phyloP scores from a whole-genome alignment of 2,113 vertebrate genomes.

The Rhinopomastus cyanomelas region DNA sequence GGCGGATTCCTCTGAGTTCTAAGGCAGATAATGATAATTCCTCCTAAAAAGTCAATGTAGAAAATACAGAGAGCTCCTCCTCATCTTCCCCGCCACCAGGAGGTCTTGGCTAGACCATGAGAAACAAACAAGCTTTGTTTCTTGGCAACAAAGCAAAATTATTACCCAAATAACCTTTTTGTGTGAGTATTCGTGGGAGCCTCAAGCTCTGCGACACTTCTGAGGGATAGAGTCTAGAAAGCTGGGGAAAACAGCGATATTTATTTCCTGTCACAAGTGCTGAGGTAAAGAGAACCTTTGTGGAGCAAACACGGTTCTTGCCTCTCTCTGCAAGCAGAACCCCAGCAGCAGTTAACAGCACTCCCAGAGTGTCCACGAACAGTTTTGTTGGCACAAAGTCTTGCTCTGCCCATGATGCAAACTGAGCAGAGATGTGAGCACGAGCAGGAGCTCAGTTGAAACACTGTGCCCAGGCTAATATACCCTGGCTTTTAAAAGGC shows the following conservation, averaged over 20 bases:
- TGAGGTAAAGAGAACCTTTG: background rate
- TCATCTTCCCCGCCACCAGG: background rate
- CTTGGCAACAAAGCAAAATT: background rate
- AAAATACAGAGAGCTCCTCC: background rate
- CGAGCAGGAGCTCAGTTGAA: rapidly evolving
- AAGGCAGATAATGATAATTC: background rate
- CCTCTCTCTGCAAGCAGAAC: background rate
- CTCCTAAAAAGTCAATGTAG: background rate
- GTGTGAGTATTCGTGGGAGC: background rate
- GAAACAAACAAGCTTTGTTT: background rate
- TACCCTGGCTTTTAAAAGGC: background rate
- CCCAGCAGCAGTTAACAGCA: background rate
- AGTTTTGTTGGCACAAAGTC: background rate
- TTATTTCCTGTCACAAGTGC: background rate
- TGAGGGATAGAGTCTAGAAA: background rate
- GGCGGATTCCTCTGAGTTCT: background rate
- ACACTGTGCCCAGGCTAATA: rapidly evolving
- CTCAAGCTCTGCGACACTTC: background rate
- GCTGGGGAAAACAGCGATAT: background rate
- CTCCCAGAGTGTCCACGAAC: rapidly evolving
- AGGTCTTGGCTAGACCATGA: background rate
- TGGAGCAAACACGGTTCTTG: background rate
- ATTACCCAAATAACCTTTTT: background rate
- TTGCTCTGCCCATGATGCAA: background rate
- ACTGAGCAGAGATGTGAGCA: background rate